A percentile compares a stretch with the other conserved stretches of the same genome.
phyloP scores from a whole-genome alignment of 1,140 invertebrate genomes.

The Agrypnia vestita region DNA sequence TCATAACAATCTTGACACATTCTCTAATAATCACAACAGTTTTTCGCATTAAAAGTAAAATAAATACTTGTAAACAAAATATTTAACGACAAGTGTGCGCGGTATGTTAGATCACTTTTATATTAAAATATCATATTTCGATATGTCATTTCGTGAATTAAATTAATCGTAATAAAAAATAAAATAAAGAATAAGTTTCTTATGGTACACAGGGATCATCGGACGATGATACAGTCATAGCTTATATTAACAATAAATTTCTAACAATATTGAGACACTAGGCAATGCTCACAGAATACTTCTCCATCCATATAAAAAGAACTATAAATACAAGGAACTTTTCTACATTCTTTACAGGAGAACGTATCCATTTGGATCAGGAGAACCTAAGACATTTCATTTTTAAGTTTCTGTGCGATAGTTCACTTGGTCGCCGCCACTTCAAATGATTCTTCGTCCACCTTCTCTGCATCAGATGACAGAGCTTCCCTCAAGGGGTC shows the following conservation, averaged over 20 bases:
- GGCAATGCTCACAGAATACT: too few relatives aligned
- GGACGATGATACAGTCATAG: conserved; percentile 9
- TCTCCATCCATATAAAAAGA: conserved; percentile 45
- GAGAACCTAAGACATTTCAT: background rate
- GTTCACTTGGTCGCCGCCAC: conserved; percentile 49
- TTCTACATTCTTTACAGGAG: conserved; percentile 49
- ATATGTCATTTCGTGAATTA: conserved; percentile 41
- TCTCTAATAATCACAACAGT: background rate
- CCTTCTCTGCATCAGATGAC: conserved; percentile 86
- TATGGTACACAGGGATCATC: conserved; percentile 19
- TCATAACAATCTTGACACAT: background rate
- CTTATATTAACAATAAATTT: background rate
- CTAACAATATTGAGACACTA: conserved; percentile 11
- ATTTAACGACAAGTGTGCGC: background rate
- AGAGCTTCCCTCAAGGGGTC: conserved; percentile 85
- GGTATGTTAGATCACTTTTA: background rate
- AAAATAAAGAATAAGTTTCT: conserved; percentile 31
- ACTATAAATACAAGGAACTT: conserved; percentile 56
- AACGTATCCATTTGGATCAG: conserved; percentile 1
- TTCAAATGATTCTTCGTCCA: conserved; percentile 81
- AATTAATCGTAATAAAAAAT: background rate
- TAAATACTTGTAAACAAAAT: background rate
- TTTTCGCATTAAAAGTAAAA: background rate
- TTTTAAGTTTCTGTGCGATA: background rate
- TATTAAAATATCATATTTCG: conserved; percentile 38